phyloP scores from a whole-genome alignment of 2,888 invertebrate genomes.

The Hoplodrina blanda region DNA sequence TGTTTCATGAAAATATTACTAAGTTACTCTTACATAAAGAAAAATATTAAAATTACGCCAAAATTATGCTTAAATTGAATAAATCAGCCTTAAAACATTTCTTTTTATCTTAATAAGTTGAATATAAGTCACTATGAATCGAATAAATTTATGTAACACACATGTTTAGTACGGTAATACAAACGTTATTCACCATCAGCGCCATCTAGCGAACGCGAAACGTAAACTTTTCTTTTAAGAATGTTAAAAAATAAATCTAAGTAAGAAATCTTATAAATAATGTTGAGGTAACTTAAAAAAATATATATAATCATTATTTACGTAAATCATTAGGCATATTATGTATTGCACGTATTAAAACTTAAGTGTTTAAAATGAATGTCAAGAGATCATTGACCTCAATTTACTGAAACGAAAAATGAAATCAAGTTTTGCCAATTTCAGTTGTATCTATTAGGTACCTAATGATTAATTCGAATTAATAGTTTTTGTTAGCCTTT shows the following conservation, averaged over 20 bases:
- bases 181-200: slow-evolving; percentile 17
- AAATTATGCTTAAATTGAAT: background rate
- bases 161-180: background rate
- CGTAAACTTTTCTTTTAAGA: slow-evolving; percentile 27
- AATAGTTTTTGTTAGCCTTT: background rate
- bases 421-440: background rate
- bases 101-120: rapidly evolving
- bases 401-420: slow-evolving; percentile 1
- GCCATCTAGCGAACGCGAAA: slow-evolving; percentile 44
- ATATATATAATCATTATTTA: background rate
- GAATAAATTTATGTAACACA: background rate
- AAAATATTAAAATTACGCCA: background rate
- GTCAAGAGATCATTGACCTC: slow-evolving; percentile 23
- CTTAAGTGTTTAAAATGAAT: slow-evolving; percentile 13
- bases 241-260: background rate
- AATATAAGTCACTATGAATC: background rate
- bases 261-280: slow-evolving; percentile 5
- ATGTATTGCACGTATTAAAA: background rate
- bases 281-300: background rate
- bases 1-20: no score
- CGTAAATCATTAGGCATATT: background rate
- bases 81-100: background rate
- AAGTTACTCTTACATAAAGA: no score
- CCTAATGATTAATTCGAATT: background rate
- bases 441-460: background rate